Evolutionary conservation across 1,140 invertebrate genomes (phyloP).

Genomic region (Aphelinus certus): DNA sequence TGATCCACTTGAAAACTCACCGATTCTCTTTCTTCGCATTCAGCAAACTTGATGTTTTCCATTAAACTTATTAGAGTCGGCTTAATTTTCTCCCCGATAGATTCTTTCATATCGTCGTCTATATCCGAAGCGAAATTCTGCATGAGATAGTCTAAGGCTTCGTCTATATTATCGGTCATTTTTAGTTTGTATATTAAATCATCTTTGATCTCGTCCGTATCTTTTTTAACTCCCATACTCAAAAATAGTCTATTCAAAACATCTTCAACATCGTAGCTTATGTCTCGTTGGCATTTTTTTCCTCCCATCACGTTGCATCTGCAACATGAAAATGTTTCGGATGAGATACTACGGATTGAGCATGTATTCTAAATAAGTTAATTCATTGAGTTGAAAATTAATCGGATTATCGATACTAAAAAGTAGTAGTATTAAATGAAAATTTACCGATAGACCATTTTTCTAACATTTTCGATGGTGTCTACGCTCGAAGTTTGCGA

Average conservation of each 20-base stretch:
- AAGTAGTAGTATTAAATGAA: no score
- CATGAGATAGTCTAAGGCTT: constrained; percentile 15
- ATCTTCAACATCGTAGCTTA: constrained; percentile 8
- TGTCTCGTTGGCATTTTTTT: neutral
- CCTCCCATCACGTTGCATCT: no score
- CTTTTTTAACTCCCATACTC: constrained; percentile 28
- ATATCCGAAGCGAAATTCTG: constrained; percentile 28
- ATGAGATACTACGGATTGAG: no score
- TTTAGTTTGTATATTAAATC: constrained; percentile 19
- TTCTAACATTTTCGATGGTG: neutral
- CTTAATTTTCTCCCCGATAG: constrained; percentile 23
- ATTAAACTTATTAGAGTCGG: constrained; percentile 7
- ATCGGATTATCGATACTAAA: no score
- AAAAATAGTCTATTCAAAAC: constrained; percentile 9
- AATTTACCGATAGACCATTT: constrained; percentile 16
- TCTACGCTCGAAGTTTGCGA: neutral
- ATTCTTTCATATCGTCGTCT: constrained; percentile 20
- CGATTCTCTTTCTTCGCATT: neutral
- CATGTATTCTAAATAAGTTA: no score
- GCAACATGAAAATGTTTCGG: no score
- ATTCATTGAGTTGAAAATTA: no score
- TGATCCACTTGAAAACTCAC: neutral
- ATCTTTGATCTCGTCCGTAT: neutral
- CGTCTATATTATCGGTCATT: neutral
- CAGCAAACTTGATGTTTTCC: constrained; percentile 23